Evolutionary conservation across 2,113 vertebrate genomes (phyloP).

Genomic region (Hippolais icterina): DNA sequence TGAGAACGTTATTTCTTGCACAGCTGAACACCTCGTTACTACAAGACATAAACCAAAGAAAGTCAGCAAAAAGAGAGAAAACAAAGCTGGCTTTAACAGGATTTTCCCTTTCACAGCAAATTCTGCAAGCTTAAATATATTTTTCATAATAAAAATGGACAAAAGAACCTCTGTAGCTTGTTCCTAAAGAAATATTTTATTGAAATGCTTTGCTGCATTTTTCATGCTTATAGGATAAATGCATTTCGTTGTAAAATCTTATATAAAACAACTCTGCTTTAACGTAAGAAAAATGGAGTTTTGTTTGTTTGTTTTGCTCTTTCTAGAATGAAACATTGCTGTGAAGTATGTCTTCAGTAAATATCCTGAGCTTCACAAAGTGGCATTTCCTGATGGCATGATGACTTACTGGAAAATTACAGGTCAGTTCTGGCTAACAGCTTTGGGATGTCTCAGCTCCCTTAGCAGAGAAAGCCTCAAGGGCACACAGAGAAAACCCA

Average conservation of each 20-base stretch:
- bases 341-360: neutral
- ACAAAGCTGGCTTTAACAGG: neutral
- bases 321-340: neutral
- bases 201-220: neutral
- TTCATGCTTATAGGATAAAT: neutral
- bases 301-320: neutral
- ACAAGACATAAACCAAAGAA: neutral
- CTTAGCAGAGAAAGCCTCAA: neutral
- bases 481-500: neutral
- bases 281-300: neutral
- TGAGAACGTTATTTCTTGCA: neutral
- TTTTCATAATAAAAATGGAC: neutral
- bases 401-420: neutral
- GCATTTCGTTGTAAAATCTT: neutral
- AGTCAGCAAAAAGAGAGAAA: neutral
- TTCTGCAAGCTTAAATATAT: neutral
- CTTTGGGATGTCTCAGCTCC: neutral
- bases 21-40: neutral
- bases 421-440: neutral
- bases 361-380: neutral
- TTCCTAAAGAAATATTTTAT: neutral
- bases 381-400: neutral
- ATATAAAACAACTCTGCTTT: neutral
- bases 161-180: neutral
- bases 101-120: neutral